Conservation (phyloP, 2,888 invertebrate genomes). For the Meta bourneti region DNA sequence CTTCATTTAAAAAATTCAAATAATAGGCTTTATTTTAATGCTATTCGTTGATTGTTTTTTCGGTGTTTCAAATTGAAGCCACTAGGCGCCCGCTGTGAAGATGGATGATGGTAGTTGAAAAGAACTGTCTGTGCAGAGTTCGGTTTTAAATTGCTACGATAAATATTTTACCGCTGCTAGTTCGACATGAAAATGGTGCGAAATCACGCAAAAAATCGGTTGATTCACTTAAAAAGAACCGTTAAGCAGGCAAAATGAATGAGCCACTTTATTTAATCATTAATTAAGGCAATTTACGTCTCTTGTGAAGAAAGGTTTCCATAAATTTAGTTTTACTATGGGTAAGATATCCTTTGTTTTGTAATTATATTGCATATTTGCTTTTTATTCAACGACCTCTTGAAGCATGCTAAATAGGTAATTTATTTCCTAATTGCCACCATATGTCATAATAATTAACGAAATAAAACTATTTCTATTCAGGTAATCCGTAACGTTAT, state of each 20-base stretch:
- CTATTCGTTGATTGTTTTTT: background rate
- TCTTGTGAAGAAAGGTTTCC: slow-evolving; percentile 21
- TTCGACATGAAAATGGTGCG: slow-evolving; percentile 19
- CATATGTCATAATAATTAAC: too few species aligned
- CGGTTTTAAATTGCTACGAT: background rate
- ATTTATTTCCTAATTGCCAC: background rate
- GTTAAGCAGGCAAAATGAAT: slow-evolving; percentile 2
- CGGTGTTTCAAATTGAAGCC: background rate
- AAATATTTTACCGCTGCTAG: background rate
- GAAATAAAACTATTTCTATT: too few species aligned
- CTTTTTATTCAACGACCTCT: background rate
- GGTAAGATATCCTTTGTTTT: slow-evolving; percentile 12
- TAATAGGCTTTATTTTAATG: background rate
- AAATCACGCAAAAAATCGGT: slow-evolving; percentile 14
- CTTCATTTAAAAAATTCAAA: background rate
- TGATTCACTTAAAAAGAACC: slow-evolving; percentile 28
- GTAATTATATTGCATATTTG: background rate
- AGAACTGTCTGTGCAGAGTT: background rate
- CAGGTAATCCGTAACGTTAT: background rate
- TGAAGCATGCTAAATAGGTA: background rate
- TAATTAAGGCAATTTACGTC: slow-evolving; percentile 36
- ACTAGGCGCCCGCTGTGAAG: background rate
- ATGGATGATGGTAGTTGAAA: background rate
- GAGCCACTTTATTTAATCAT: slow-evolving; percentile 29
- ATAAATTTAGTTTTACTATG: slow-evolving; percentile 31